Evolutionary conservation across 2,888 invertebrate genomes (phyloP).

Genomic region (Phengaris arion): DNA sequence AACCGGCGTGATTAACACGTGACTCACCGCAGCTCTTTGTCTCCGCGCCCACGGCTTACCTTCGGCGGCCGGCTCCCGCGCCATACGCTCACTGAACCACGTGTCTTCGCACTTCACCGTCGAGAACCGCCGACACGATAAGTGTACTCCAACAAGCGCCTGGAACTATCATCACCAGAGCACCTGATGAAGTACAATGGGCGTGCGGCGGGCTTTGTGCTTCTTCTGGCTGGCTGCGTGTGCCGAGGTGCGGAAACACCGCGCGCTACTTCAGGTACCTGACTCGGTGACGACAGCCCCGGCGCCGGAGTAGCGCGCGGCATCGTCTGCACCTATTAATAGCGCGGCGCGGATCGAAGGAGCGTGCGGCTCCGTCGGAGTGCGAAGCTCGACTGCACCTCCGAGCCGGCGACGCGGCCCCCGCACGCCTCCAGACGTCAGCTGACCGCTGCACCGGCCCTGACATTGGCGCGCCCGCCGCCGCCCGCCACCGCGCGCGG

Average conservation of each 20-base stretch:
- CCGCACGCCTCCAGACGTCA: conserved; percentile 79
- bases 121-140: conserved; percentile 88
- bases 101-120: conserved; percentile 46
- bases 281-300: conserved; percentile 89
- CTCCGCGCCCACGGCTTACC: conserved; percentile 54
- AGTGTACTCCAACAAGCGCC: conserved; percentile 99
- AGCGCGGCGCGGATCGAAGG: conserved; percentile 55
- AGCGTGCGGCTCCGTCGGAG: conserved; percentile 60
- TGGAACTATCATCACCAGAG: conserved; percentile 95
- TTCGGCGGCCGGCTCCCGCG: conserved; percentile 41
- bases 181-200: conserved; percentile 99
- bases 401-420: conserved; percentile 60
- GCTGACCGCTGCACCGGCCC: conserved; percentile 79
- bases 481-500: conserved; percentile 56
- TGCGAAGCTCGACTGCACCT: conserved; percentile 71
- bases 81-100: conserved; percentile 46
- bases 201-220: conserved; percentile 87
- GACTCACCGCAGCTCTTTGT: conserved; percentile 69
- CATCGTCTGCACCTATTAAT: conserved; percentile 62
- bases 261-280: conserved; percentile 99
- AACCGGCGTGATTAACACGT: conserved; percentile 61
- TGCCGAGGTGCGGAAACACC: conserved; percentile 78
- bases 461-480: conserved; percentile 77
- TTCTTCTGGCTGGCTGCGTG: conserved; percentile 40
- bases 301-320: conserved; percentile 95